phyloP scores from a whole-genome alignment of 2,113 vertebrate species.

The Grammomys surdaster region DNA sequence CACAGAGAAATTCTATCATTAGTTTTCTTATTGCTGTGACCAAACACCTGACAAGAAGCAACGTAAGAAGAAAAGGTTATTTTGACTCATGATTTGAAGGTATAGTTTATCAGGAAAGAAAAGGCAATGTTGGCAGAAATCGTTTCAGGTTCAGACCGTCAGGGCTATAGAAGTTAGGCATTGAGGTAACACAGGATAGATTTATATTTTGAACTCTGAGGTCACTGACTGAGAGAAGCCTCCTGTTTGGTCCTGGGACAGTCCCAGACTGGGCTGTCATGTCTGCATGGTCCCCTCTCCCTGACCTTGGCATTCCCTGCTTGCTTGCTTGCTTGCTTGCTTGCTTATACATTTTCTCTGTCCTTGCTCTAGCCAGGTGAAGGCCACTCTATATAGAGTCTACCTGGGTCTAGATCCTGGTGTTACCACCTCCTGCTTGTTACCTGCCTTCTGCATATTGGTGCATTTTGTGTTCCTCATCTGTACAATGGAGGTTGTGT shows the following conservation, averaged over 20 bases:
- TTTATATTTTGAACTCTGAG: background rate
- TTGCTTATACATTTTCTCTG: background rate
- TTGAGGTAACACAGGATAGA: background rate
- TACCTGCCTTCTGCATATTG: background rate
- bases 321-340: background rate
- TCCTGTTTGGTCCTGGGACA: background rate
- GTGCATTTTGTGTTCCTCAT: background rate
- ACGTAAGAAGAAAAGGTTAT: background rate
- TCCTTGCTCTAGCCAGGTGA: background rate
- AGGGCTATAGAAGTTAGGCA: background rate
- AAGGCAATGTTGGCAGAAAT: background rate
- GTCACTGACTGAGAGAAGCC: background rate
- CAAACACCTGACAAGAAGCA: background rate
- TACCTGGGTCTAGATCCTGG: background rate
- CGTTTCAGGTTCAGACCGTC: background rate
- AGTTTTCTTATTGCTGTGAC: background rate
- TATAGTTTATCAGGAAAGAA: background rate
- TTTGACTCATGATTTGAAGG: background rate
- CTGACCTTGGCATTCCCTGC: background rate
- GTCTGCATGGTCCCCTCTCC: background rate
- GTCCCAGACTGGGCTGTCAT: background rate
- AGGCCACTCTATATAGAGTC: background rate
- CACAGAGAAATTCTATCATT: background rate
- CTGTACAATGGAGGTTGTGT: background rate
- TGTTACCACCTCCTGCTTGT: background rate